Base-by-base conservation (phyloP, 2,888 invertebrate species). In the Megastigmus dorsalis region DNA sequence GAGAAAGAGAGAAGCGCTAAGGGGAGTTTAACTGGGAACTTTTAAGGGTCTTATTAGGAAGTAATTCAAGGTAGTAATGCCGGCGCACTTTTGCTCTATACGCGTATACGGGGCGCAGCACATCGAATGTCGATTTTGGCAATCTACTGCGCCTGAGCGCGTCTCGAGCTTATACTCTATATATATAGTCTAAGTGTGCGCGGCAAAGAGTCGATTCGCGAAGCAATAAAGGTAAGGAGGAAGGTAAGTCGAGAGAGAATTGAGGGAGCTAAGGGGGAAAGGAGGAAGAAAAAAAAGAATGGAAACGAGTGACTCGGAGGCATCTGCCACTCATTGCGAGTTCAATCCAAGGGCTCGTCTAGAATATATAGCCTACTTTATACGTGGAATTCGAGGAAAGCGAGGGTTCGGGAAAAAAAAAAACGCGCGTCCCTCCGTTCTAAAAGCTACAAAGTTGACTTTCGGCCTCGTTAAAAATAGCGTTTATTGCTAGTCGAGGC, bases 21-120 rank as follows among this genome's bases (percentile, higher is more conserved):
- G n/a, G 15, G 18, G 30, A 41, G 45, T 55, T 62, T 28, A 62
- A 54, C 54, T 36, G 36, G 18, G 18, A 72, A 72, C 65, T 72
- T 72, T 65, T 72, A 65, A 72, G 65, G 65, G 28, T 72, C 59
- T 72, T 72, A 69, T 66, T 59, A 72, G 60, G 66, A 65, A 57
- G 65, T 55, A 48, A 72, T 72, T 65, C 26, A n/a, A 63, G 45
- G 20, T 33, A 30, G 55, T 43, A 55, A 57, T 26, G n/a, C 23
- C 54, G n/a, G 13, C 28, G 28, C 7, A 43, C 10, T 66, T 57
- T 57, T 23, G 23, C 26, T 50, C 23, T 18, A n/a, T n/a, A n/a
- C n/a, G n/a, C n/a, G n/a, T n/a, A n/a, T n/a, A n/a, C n/a, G n/a
- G n/a, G n/a, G n/a, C n/a, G n/a, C 26, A 18, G 26, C 52, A n/a